A percentile compares a stretch with the other conserved stretches of the same genome.
These are phyloP conservation scores for Diabrotica balteata DNA, from an alignment of 2,888 invertebrate genomes.

Conservation along the genomic window DNA sequence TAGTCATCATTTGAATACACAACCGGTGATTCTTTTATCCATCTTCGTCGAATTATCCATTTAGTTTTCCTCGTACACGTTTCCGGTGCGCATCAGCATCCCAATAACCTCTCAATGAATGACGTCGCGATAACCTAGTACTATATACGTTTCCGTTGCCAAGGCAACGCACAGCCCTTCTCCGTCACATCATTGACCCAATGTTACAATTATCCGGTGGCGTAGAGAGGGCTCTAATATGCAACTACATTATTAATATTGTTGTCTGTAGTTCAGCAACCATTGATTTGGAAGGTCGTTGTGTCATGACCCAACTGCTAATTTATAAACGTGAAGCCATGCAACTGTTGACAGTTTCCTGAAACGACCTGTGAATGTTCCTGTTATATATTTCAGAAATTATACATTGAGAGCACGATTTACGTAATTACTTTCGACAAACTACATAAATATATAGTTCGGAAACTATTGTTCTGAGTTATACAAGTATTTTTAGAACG, in stretches of 20 bases:
- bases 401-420: too few relatives aligned
- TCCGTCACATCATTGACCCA: slow-evolving; percentile 24
- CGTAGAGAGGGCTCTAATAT: slow-evolving; percentile 25
- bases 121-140: slow-evolving; percentile 23
- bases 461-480: too few relatives aligned
- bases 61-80: not conserved
- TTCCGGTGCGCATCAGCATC: not conserved
- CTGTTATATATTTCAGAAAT: too few relatives aligned
- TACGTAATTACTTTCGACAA: too few relatives aligned
- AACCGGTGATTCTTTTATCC: not conserved
- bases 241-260: slow-evolving; percentile 27
- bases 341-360: too few relatives aligned
- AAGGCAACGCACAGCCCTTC: slow-evolving; percentile 9
- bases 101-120: slow-evolving; percentile 23
- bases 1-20: not conserved
- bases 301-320: slow-evolving; percentile 23
- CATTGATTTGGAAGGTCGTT: slow-evolving; percentile 26
- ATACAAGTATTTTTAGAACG: too few relatives aligned
- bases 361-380: too few relatives aligned
- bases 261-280: slow-evolving; percentile 18
- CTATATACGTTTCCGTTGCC: slow-evolving; percentile 26
- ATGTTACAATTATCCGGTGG: slow-evolving; percentile 21
- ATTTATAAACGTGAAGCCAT: slow-evolving; percentile 4
- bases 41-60: not conserved
- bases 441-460: too few relatives aligned